These are phyloP conservation scores for Heliconius congener DNA, from an alignment of 1,140 invertebrate genomes.

Conservation along the genomic window DNA sequence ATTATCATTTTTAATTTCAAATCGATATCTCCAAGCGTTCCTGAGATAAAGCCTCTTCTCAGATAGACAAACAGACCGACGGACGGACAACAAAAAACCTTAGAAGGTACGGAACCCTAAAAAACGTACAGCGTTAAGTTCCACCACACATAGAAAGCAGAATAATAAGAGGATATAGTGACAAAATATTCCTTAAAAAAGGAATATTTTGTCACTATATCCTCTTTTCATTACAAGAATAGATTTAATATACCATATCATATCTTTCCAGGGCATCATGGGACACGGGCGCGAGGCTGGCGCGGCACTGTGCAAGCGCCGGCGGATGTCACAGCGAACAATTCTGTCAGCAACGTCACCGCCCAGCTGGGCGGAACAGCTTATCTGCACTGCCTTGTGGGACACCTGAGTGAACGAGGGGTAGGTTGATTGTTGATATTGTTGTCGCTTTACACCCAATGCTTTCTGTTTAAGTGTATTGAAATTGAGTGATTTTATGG, in stretches of 20 bases:
- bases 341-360: conserved; percentile 86
- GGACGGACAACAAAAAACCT: too few species aligned
- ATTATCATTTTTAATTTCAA: too few species aligned
- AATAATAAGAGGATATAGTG: too few species aligned
- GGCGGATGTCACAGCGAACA: conserved; percentile 70
- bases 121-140: too few species aligned
- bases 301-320: conserved; percentile 58
- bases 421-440: conserved; percentile 49
- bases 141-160: too few species aligned
- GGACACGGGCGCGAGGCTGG: conserved; percentile 66
- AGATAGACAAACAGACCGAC: too few species aligned
- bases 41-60: too few species aligned
- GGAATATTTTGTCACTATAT: not conserved
- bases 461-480: not conserved
- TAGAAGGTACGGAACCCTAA: too few species aligned
- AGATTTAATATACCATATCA: not conserved
- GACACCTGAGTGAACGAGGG: conserved; percentile 75
- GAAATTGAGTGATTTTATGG: not conserved
- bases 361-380: conserved; percentile 91
- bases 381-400: conserved; percentile 88
- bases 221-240: not conserved
- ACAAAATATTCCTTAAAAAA: too few species aligned
- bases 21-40: too few species aligned
- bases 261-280: conserved; percentile 61
- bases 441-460: not conserved